These are phyloP conservation scores for Drosophila obscura DNA, from an alignment of 1,140 invertebrate genomes.

Conservation along the genomic window DNA sequence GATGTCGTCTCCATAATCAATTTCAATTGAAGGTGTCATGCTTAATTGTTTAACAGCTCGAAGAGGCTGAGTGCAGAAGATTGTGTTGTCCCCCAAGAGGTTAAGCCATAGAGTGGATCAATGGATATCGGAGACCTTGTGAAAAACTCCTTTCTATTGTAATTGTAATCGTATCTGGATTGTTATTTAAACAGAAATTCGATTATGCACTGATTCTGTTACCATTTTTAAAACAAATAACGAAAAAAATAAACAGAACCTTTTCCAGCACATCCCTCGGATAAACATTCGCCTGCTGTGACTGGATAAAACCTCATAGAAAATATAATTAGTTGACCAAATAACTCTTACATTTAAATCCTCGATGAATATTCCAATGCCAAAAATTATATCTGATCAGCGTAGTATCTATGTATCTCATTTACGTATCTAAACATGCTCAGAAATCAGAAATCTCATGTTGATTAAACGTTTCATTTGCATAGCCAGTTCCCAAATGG, in stretches of 20 bases:
- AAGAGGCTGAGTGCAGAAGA: constrained; percentile 6
- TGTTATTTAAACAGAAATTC: too few relatives aligned
- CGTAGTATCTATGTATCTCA: constrained; percentile 1
- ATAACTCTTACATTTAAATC: constrained; percentile 1
- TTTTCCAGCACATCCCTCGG: too few relatives aligned
- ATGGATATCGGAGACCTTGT: background rate
- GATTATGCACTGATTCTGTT: too few relatives aligned
- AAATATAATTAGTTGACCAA: constrained; percentile 9
- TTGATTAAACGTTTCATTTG: constrained; percentile 20
- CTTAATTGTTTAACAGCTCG: constrained; percentile 21
- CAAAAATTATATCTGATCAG: background rate
- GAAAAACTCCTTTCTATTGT: too few relatives aligned
- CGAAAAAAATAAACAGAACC: too few relatives aligned
- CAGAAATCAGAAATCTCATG: constrained; percentile 14
- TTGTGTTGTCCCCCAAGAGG: background rate
- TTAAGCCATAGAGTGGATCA: background rate
- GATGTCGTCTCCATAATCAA: constrained; percentile 62
- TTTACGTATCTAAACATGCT: constrained; percentile 29
- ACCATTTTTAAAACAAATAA: too few relatives aligned
- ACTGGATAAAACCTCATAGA: background rate
- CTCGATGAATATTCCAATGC: constrained; percentile 1
- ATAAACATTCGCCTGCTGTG: too few relatives aligned
- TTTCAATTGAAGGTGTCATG: constrained; percentile 75
- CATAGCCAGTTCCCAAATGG: constrained; percentile 24
- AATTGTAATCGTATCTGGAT: too few relatives aligned